Percentiles rank a stretch among this genome's conserved stretches.
Evolutionary conservation across 2,888 invertebrate genomes (phyloP).

Genomic region (Nephrotoma flavescens): DNA sequence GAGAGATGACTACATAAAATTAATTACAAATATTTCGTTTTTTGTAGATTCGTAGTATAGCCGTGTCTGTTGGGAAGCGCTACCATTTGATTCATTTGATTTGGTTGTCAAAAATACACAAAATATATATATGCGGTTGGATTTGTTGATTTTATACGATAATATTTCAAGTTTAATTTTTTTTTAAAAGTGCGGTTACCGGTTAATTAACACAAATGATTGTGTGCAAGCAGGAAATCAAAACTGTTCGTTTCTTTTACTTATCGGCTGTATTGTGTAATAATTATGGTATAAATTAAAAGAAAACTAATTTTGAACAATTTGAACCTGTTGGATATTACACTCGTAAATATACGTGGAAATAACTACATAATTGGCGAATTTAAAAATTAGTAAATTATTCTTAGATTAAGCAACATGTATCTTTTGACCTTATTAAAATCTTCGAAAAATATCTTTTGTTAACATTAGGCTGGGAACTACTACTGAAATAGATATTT

Average conservation of each 20-base stretch:
- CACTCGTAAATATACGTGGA: not conserved
- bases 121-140: not conserved
- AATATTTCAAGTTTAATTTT: not conserved
- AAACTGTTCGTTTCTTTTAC: not conserved
- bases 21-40: not conserved
- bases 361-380: not conserved
- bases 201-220: not conserved
- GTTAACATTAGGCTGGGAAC: too few relatives aligned
- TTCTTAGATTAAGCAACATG: too few relatives aligned
- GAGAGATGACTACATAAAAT: not conserved
- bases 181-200: not conserved
- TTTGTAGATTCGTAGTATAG: not conserved
- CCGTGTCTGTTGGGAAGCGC: not conserved
- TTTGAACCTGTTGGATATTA: not conserved
- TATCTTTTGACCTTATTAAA: too few relatives aligned
- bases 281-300: not conserved
- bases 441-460: too few relatives aligned
- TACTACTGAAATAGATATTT: too few relatives aligned
- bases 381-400: not conserved
- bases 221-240: not conserved
- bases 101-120: not conserved
- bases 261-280: not conserved
- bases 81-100: not conserved
- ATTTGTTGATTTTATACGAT: not conserved
- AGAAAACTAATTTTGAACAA: not conserved